Base-by-base conservation (phyloP, 2,797 vertebrate genomes). In the Myotis planiceps region DNA sequence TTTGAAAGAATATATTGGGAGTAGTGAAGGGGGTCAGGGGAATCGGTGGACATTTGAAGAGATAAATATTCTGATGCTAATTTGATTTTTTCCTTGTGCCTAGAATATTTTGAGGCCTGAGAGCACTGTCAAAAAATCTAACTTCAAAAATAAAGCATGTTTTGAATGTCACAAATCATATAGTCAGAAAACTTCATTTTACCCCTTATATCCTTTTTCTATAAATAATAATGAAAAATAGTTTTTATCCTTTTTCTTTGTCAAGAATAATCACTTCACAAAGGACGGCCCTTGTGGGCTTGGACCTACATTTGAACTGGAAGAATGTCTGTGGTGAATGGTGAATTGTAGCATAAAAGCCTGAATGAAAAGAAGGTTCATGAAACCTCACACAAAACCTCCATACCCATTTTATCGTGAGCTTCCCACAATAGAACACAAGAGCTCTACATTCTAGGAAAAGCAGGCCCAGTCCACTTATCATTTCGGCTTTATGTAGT, bases 401-500 rank as follows among this genome's bases (percentile, higher is more conserved):
- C 79, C 1, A 6, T n/a, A 60, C 55, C 47, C 3, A 1, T 25
- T 95, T 58, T 82, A 79, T 65, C 90, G 25, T 34, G 63, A 90
- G 58, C 3, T 72, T 74, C 42, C 87, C 25, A 25, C 25, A 69
- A 37, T 94, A n/a, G 9, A 84, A 29, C 45, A 39, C 34, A 82
- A 75, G 80, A 39, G 16, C 63, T 69, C 55, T 42, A 9, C 0
- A 1, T 75, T 85, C 86, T 88, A 92, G 82, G 91, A 94, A 69
- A 97, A 81, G 96, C 97, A 86, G 7, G 94, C 53, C 86, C 16
- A n/a, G 55, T 78, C 94, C 95, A 63, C 53, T 84, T 51, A 76
- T 1, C 97, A 94, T 85, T 96, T 96, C 58, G 87, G 94, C 97
- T 98, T 97, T 96, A 98, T 90, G 84, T 76, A 97, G 93, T 95